Base-by-base conservation (phyloP, 2,113 vertebrate genomes). In the Verasper variegatus region DNA sequence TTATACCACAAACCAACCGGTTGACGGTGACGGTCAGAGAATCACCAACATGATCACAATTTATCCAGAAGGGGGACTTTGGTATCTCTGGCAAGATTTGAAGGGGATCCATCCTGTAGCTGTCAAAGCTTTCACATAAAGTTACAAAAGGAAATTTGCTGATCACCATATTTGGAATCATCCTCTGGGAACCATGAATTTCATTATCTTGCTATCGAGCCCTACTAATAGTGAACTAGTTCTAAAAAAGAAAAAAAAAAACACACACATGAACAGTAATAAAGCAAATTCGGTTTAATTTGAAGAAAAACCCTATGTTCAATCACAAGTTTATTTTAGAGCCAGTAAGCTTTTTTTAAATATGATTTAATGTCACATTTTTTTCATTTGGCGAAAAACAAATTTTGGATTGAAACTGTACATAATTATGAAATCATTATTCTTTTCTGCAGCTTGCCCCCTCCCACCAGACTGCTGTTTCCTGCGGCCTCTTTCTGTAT, bases 351-450 rank as follows among this genome's bases (percentile, higher is more conserved):
- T 31, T 31, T 6, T 6, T 31, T 31, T 31, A 31, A 31, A 31
- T 7, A 6, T 42, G 82, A 90, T 82, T 75, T 75, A 83, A 83
- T 72, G 78, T 77, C 86, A 77, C 54, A 74, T 86, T 89, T 82
- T 31, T 88, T 78, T 7, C 69, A 76, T 71, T 76, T 63, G 62
- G 56, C 0, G 14, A 81, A 80, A 51, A 77, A 78, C 54, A 68
- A 57, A 66, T 65, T 77, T 71, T 65, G 57, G 49, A 71, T 78
- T 24, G 26, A 83, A 86, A 88, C 80, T 68, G 72, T 80, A 87
- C 89, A 90, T 86, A 86, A 88, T 89, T 82, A 92, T 81, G 89
- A 90, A 90, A 91, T 74, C 65, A 55, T 81, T 45, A 79, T 82
- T 90, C 81, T 89, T 90, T 86, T 86, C 86, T 70, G 55, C 73